These are phyloP conservation scores for Nebria salina DNA, from an alignment of 2,888 invertebrate genomes.

Conservation along the genomic window DNA sequence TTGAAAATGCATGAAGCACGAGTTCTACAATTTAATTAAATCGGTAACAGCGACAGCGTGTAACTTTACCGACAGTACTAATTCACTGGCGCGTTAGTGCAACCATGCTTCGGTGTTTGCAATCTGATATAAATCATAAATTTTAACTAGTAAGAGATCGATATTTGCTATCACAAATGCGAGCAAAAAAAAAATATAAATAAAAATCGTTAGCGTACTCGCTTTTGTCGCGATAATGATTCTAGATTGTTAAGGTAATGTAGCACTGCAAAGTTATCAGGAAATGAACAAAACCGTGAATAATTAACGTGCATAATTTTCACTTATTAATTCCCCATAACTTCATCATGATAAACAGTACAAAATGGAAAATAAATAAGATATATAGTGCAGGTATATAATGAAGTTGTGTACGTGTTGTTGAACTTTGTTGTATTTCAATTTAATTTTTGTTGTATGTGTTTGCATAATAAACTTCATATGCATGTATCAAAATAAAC, in stretches of 20 bases:
- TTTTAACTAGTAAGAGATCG: background rate
- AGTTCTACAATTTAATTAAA: background rate
- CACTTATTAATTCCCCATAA: background rate
- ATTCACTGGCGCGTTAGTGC: background rate
- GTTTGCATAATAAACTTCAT: too few species aligned
- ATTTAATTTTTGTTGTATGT: too few species aligned
- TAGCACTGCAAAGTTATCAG: background rate
- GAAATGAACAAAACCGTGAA: background rate
- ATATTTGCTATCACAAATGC: background rate
- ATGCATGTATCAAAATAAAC: too few species aligned
- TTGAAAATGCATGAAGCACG: background rate
- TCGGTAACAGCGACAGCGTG: background rate
- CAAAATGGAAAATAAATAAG: background rate
- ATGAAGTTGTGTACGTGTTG: background rate
- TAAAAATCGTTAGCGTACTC: background rate
- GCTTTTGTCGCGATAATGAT: background rate
- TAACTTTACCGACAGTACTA: background rate
- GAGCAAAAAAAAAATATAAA: background rate
- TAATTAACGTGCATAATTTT: constrained; percentile 1
- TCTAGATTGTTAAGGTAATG: background rate
- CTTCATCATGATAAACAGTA: background rate
- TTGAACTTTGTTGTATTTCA: background rate
- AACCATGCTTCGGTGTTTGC: background rate
- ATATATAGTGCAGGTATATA: background rate
- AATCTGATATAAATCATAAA: background rate